Conservation (phyloP, 2,797 vertebrate genomes). For the Sorex maritimensis region DNA sequence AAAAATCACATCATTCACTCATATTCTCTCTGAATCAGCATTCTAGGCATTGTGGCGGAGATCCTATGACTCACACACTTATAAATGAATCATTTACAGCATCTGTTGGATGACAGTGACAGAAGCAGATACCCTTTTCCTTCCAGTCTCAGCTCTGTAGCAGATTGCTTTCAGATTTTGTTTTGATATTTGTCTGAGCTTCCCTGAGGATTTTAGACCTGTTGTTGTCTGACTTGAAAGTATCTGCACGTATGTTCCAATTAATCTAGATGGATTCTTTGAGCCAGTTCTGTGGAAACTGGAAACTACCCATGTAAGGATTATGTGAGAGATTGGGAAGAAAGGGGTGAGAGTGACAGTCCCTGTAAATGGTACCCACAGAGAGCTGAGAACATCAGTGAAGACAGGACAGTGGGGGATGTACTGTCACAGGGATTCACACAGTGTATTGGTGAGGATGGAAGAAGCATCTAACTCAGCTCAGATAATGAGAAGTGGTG, state of each 20-base stretch:
- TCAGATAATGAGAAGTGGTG: background rate
- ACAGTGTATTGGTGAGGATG: background rate
- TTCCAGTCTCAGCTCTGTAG: slow-evolving; percentile 23
- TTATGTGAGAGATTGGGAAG: background rate
- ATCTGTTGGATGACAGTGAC: slow-evolving; percentile 80
- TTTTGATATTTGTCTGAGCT: slow-evolving; percentile 77
- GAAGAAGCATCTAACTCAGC: background rate
- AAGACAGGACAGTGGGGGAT: background rate
- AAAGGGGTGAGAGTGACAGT: background rate
- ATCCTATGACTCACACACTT: slow-evolving; percentile 87
- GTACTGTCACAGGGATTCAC: background rate
- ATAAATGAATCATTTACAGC: slow-evolving; percentile 90
- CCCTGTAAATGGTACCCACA: background rate
- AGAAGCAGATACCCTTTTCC: slow-evolving; percentile 15
- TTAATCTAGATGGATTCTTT: background rate
- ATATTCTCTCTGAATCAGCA: slow-evolving; percentile 88
- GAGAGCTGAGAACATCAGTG: background rate
- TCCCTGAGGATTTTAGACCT: slow-evolving; percentile 70
- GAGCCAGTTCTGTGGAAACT: background rate
- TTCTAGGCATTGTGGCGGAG: slow-evolving; percentile 81
- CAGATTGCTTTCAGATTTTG: slow-evolving; percentile 17
- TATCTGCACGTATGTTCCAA: background rate
- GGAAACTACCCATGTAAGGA: background rate
- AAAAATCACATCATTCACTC: slow-evolving; percentile 89
- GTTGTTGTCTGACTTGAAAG: slow-evolving; percentile 8